Evolutionary conservation across 1,140 invertebrate species (phyloP).

Genomic region (Harpegnathos saltator): DNA sequence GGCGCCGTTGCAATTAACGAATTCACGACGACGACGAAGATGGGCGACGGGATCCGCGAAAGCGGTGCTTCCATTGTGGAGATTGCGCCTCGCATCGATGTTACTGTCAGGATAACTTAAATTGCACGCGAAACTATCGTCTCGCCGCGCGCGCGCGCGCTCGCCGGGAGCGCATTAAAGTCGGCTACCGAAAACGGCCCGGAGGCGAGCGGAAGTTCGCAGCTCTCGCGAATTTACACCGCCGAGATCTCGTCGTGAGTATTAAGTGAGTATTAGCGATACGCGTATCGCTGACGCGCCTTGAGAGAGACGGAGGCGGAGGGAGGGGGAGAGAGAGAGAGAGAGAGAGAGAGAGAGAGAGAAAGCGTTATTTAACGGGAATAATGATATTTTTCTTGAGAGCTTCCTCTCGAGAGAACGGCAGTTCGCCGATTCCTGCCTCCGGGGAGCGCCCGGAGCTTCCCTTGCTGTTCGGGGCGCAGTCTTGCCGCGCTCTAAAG

Average conservation of each 20-base stretch:
- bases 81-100: constrained; percentile 49
- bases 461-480: no score
- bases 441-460: no score
- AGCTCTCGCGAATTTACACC: constrained; percentile 15
- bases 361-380: no score
- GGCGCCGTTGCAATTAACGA: constrained; percentile 64
- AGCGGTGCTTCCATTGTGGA: constrained; percentile 44
- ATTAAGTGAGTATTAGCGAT: constrained; percentile 3
- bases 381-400: no score
- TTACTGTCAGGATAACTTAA: constrained; percentile 70
- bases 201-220: constrained; percentile 29
- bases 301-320: no score
- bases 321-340: no score
- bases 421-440: no score
- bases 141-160: neutral
- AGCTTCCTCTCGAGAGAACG: no score
- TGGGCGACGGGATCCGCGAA: constrained; percentile 27
- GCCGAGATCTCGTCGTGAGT: constrained; percentile 4
- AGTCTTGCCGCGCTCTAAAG: no score
- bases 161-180: constrained; percentile 68
- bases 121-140: constrained; percentile 67
- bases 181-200: constrained; percentile 42
- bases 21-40: constrained; percentile 49
- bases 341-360: no score
- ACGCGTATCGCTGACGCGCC: neutral